Percentiles rank a stretch among this genome's conserved stretches.
These are phyloP conservation scores for Triplophysa siluroides DNA, from an alignment of 2,113 vertebrate species.

Conservation along the genomic window DNA sequence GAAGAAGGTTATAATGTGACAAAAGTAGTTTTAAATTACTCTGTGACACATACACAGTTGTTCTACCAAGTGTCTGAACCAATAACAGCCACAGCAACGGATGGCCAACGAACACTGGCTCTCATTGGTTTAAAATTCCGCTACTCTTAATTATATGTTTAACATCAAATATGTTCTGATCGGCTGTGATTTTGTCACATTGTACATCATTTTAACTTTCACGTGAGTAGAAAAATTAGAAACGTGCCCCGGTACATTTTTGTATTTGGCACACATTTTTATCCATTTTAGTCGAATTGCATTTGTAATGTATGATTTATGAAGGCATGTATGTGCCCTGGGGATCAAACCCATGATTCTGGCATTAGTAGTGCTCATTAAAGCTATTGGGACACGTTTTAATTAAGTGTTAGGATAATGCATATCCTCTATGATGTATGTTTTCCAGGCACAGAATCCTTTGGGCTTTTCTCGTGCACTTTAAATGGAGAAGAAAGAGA, in stretches of 20 bases:
- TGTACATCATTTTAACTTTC: too few species aligned
- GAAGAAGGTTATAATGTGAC: slow-evolving; percentile 7
- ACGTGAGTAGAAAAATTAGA: too few species aligned
- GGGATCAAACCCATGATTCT: neutral
- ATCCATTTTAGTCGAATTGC: too few species aligned
- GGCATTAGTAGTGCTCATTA: too few species aligned
- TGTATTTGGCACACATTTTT: neutral
- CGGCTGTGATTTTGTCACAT: too few species aligned
- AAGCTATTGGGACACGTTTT: neutral
- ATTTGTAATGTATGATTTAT: neutral
- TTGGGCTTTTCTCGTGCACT: slow-evolving; percentile 93
- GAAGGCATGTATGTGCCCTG: neutral
- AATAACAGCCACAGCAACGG: neutral
- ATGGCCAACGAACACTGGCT: neutral
- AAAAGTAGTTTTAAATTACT: neutral
- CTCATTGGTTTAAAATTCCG: neutral
- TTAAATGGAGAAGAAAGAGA: slow-evolving; percentile 93
- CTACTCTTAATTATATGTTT: neutral
- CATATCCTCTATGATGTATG: neutral
- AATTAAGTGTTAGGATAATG: too few species aligned
- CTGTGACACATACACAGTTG: neutral
- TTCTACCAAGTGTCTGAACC: neutral
- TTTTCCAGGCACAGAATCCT: slow-evolving; percentile 91
- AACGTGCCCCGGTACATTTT: too few species aligned
- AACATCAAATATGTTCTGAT: neutral